Conservation (phyloP, 2,797 vertebrate genomes). For the Eulemur coronatus region DNA sequence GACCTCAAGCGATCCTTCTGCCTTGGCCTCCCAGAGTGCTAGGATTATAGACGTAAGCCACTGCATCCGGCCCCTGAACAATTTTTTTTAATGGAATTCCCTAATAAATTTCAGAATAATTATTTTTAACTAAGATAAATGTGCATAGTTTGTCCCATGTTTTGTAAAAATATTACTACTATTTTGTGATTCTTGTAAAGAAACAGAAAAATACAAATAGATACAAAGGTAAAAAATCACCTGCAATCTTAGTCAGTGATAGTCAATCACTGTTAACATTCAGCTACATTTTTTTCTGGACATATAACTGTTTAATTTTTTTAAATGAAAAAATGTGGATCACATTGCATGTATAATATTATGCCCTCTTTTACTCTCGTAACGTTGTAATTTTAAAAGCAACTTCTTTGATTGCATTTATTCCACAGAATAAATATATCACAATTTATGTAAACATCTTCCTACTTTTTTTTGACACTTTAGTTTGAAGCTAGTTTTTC, state of each 20-base stretch:
- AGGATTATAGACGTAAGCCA: too few species aligned
- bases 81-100: background rate
- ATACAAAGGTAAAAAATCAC: background rate
- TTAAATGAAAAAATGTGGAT: background rate
- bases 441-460: constrained; percentile 28
- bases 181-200: constrained; percentile 4
- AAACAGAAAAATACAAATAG: constrained; percentile 19
- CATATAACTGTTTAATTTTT: constrained; percentile 8
- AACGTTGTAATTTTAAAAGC: constrained; percentile 3
- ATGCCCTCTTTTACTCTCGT: constrained; percentile 9
- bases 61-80: background rate
- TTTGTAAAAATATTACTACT: background rate
- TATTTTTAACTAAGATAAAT: constrained; percentile 43
- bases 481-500: background rate
- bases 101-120: constrained; percentile 13
- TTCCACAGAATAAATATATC: background rate
- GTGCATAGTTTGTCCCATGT: background rate
- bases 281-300: background rate
- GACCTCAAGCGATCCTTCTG: too few species aligned
- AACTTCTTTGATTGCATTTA: constrained; percentile 42
- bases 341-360: background rate
- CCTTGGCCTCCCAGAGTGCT: too few species aligned
- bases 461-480: constrained; percentile 19
- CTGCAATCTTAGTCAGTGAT: background rate
- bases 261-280: background rate